Evolutionary conservation across 1,140 invertebrate species (phyloP), one percentile per base, ranked within the genome.

Genomic region (Ericerus pela): DNA sequence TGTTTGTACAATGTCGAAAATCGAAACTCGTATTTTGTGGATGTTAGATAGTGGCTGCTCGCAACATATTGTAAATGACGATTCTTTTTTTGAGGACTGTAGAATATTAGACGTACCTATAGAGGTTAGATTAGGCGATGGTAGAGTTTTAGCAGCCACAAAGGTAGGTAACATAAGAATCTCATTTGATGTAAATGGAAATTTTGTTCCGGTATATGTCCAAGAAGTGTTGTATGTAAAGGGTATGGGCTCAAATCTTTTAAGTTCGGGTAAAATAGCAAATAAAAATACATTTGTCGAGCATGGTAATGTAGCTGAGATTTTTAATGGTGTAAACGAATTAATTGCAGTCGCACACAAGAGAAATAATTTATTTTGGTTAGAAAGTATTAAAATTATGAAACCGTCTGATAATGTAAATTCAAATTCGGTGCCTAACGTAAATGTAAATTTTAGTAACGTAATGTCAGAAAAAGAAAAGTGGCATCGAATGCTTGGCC

Each of bases 41-140:
- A 53, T 64, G 18, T 37, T 65, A 51, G 62, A 65, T 58, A 62
- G 61, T 6, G 63, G 63, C 22, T 59, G 59, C 30, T 63, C 64
- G 1, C 53, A 64, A 24, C 61, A 63, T 36, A 36, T 63, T 20
- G 41, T 58, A 12, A 61, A 60, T 20, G 37, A 61, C 18, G 55
- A 58, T 47, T 16, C 2, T 20, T 20, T 51, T 51, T 57, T 65
- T 24, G 16, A 54, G 36, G 51, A 59, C 11, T 53, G 51, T 37
- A 59, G 55, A 18, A 52, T 60, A 52, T 53, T 60, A 26, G 31
- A 59, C 5, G 53, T 56, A 56, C 53, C 62, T 33, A 57, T 56
- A 36, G 62, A 60, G 24, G 57, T 57, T 33, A 56, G 58, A 36
- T 62, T 60, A 2, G 61, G 60, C 31, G 53, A 58, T 51, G 56